Evolutionary conservation across 1,140 invertebrate genomes (phyloP).

Genomic region (Ceratitis capitata): DNA sequence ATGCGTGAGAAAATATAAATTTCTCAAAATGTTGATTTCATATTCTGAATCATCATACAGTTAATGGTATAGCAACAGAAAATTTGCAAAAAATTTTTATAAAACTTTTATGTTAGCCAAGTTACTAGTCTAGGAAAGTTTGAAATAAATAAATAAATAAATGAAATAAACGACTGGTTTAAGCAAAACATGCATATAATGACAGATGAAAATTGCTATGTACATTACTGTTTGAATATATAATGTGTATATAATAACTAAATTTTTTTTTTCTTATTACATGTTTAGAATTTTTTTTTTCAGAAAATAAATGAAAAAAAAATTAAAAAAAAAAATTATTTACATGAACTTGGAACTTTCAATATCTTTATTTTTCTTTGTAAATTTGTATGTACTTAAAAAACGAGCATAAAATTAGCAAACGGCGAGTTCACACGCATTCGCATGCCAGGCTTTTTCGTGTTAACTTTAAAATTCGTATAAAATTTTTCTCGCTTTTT

Average conservation of each 20-base stretch:
- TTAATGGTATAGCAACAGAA: slow-evolving; percentile 4
- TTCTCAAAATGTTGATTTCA: background rate
- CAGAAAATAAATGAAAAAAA: background rate
- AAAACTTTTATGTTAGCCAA: background rate
- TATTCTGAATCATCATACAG: background rate
- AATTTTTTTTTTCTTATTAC: background rate
- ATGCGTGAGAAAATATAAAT: background rate
- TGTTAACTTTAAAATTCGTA: background rate
- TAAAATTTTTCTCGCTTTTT: background rate
- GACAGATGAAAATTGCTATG: background rate
- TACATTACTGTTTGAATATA: too few relatives aligned
- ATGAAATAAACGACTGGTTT: too few relatives aligned
- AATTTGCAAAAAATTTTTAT: background rate
- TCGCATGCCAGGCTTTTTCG: slow-evolving; percentile 12
- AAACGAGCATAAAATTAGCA: background rate
- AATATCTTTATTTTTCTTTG: background rate
- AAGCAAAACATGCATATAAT: slow-evolving; percentile 25
- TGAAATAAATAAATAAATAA: background rate
- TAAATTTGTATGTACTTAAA: background rate
- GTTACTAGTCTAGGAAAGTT: background rate
- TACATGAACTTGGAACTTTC: background rate
- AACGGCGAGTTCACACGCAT: background rate
- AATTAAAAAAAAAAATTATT: background rate
- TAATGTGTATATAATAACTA: background rate
- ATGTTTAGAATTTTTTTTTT: background rate